Evolutionary conservation across 2,797 vertebrate genomes (phyloP).

Genomic region (Bufotes viridis): DNA sequence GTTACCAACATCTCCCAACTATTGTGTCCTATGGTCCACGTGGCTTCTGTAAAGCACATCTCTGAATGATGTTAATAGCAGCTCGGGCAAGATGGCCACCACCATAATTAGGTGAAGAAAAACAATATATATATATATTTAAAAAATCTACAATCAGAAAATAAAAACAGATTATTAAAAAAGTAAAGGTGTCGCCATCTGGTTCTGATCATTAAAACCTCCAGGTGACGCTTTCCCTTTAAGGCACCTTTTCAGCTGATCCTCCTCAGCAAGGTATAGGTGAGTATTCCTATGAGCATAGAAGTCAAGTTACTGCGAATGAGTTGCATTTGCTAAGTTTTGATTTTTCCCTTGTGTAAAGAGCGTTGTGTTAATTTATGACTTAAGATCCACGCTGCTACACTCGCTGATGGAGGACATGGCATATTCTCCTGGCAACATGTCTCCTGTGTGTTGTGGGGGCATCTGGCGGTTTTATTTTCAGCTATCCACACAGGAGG

Average conservation of each 20-base stretch:
- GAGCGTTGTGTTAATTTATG: constrained; percentile 6
- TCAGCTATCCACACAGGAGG: constrained; percentile 46
- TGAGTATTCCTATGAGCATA: background rate
- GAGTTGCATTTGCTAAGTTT: background rate
- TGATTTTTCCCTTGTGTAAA: background rate
- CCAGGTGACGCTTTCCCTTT: background rate
- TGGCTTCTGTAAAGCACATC: too few species aligned
- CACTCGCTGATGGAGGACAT: constrained; percentile 17
- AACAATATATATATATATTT: too few species aligned
- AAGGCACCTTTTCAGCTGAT: background rate
- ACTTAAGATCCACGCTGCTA: constrained; percentile 11
- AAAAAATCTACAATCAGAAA: too few species aligned
- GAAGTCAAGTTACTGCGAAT: background rate
- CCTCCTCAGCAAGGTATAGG: background rate
- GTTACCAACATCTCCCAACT: too few species aligned
- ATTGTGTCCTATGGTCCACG: too few species aligned
- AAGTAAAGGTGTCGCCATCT: too few species aligned
- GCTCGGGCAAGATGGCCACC: too few species aligned
- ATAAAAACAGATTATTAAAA: too few species aligned
- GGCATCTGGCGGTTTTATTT: constrained; percentile 60
- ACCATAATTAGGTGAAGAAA: too few species aligned
- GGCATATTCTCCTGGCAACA: constrained; percentile 37
- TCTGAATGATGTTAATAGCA: too few species aligned
- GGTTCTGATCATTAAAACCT: too few species aligned
- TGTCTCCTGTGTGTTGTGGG: constrained; percentile 35